Base-by-base conservation (phyloP, 1,140 invertebrate genomes). In the Telenomus remus region DNA sequence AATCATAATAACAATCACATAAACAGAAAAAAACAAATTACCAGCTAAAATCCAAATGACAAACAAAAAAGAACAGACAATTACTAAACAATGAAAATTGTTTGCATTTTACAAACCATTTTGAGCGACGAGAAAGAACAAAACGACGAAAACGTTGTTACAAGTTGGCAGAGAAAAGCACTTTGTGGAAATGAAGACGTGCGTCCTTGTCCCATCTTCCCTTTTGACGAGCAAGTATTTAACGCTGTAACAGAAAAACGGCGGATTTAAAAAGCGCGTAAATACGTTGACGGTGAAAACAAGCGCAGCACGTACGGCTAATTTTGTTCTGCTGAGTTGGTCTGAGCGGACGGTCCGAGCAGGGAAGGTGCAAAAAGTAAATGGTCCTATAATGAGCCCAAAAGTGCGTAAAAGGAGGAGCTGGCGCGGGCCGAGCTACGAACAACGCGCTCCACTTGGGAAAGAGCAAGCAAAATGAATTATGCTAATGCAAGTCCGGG, bases 401-500 rank as follows among this genome's bases (percentile, higher is more conserved):
- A 76, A 70, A 76, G 47, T 68, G 60, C 35, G 49, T 57, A 63
- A 72, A 63, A 44, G 60, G 46, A 60, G 55, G 60, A 48, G 42
- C 12, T 34, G 42, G 37, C 39, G 47, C 47, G 56, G 59, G 57
- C 66, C 68, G 63, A 71, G 66, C 61, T 61, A 65, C 63, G 64
- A 68, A 72, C n/a, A 39, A 39, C 37, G 37, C 37, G 37, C 9
- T n/a, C 37, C n/a, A 3, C 1, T 39, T 39, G 9, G 19, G 19
- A 27, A 27, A 27, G 37, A 39, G 66, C 66, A 63, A 70, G 74
- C 53, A 68, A 72, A 68, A 68, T 72, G 61, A 72, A 77, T 72
- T 72, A 77, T 72, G 74, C 63, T 77, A 72, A 77, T 76, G 66
- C 56, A 56, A 54, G 59, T 51, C 6, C 13, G n/a, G 59, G 48